phyloP scores from a whole-genome alignment of 2,113 vertebrate species.

The Felis catus region F.catus_Fca126_mat1.0 CM031416.1:82430001-82430500 shows the following conservation, averaged over 20 bases:
- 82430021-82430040: too few relatives aligned
- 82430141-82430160: too few relatives aligned
- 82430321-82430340: neutral
- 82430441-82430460: neutral
- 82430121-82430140: too few relatives aligned
- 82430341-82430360: neutral
- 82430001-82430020: too few relatives aligned
- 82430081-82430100: too few relatives aligned
- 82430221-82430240: neutral
- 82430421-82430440: slow-evolving; percentile 8
- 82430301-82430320: neutral
- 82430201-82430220: too few relatives aligned
- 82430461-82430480: neutral
- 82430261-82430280: neutral
- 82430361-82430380: neutral
- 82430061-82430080: too few relatives aligned
- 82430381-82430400: neutral
- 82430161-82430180: too few relatives aligned
- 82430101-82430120: too few relatives aligned
- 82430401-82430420: neutral
- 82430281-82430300: neutral
- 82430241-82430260: neutral
- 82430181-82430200: too few relatives aligned
- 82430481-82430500: neutral
- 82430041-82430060: too few relatives aligned